phyloP scores from a whole-genome alignment of 2,888 invertebrate species.

The Caenorhabditis imperialis region DNA sequence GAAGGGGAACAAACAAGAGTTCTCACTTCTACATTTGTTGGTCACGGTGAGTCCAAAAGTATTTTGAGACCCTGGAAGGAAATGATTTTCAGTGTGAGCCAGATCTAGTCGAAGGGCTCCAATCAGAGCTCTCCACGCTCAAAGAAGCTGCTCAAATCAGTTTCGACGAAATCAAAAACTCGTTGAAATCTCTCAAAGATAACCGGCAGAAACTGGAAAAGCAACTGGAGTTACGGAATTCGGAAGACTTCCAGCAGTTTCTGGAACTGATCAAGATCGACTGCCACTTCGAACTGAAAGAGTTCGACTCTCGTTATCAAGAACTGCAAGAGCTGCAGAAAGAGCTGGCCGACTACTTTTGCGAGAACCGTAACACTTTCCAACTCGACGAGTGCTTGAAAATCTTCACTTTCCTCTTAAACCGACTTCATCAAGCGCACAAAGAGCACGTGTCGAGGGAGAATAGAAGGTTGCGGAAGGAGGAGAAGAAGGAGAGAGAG shows the following conservation, averaged over 20 bases:
- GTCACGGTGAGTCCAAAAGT: conserved; percentile 41
- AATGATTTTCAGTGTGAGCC: conserved; percentile 46
- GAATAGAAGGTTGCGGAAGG: conserved; percentile 20
- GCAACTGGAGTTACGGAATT: conserved; percentile 27
- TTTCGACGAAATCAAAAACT: conserved; percentile 57
- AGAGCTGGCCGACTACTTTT: conserved; percentile 59
- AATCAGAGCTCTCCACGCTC: conserved; percentile 40
- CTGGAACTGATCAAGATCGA: conserved; percentile 48
- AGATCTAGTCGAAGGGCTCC: conserved; percentile 38
- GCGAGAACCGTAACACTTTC: conserved; percentile 65
- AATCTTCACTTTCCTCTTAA: conserved; percentile 71
- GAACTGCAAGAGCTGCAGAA: conserved; percentile 26
- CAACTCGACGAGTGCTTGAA: conserved; percentile 75
- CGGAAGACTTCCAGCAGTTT: conserved; percentile 32
- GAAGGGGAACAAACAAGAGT: conserved; percentile 59
- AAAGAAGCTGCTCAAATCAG: conserved; percentile 56
- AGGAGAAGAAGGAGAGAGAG: conserved; percentile 24
- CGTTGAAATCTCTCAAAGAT: conserved; percentile 38
- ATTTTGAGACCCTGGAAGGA: conserved; percentile 4
- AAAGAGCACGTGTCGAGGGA: conserved; percentile 39
- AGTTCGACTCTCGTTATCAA: conserved; percentile 35
- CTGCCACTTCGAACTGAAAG: conserved; percentile 38
- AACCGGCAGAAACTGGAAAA: conserved; percentile 37
- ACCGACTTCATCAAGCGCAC: conserved; percentile 60
- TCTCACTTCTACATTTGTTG: conserved; percentile 52